Evolutionary conservation across 2,797 vertebrate genomes (phyloP).

Genomic region (Spinus pinus): DNA sequence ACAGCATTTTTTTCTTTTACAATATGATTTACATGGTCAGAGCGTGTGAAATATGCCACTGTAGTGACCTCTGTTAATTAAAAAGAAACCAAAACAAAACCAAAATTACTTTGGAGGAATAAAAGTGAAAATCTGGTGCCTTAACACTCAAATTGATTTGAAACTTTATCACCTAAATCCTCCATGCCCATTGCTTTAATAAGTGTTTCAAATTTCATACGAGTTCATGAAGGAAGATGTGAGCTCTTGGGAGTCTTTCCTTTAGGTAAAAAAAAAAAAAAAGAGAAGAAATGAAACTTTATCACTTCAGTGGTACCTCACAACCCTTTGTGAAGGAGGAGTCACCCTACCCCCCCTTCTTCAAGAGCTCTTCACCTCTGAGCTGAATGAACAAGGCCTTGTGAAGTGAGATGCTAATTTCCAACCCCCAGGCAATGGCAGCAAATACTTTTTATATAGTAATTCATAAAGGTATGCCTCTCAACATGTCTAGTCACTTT

Average conservation of each 20-base stretch:
- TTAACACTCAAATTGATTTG: constrained; percentile 45
- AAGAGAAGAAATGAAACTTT: constrained; percentile 68
- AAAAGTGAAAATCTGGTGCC: constrained; percentile 9
- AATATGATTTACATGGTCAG: background rate
- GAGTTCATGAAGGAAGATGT: background rate
- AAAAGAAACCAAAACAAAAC: background rate
- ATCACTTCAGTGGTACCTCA: constrained; percentile 66
- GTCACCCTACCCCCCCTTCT: background rate
- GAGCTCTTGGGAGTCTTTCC: constrained; percentile 57
- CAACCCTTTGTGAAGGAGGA: constrained; percentile 36
- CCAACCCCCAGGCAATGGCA: constrained; percentile 40
- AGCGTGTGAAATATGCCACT: constrained; percentile 55
- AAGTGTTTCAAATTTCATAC: constrained; percentile 14
- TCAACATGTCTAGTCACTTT: constrained; percentile 60
- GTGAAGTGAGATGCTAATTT: constrained; percentile 50
- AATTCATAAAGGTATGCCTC: constrained; percentile 55
- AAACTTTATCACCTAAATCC: constrained; percentile 63
- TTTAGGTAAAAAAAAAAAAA: constrained; percentile 72
- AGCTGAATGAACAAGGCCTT: constrained; percentile 45
- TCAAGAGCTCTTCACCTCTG: constrained; percentile 66
- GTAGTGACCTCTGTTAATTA: constrained; percentile 55
- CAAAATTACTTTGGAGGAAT: background rate
- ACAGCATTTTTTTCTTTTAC: background rate
- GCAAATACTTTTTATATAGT: constrained; percentile 33
- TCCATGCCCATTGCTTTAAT: constrained; percentile 18